Evolutionary conservation across 37 sponge, comb jelly and placozoan species (phyloP), one percentile per base, ranked within the genome.

Genomic region (Oopsacas minuta): DNA sequence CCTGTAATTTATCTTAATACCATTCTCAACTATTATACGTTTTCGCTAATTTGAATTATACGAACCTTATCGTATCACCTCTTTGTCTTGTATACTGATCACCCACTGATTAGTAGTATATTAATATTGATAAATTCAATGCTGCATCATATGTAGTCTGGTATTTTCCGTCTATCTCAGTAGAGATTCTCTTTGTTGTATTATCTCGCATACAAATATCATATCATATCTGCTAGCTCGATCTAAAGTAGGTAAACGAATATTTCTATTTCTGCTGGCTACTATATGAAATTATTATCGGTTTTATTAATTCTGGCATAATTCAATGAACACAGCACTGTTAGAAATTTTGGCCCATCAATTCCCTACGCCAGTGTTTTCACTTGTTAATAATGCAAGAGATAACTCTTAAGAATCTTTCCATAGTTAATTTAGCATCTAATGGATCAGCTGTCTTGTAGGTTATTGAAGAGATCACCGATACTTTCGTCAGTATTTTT

Each of bases 381-480:
- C n/a, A n/a, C n/a, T n/a, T n/a, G n/a, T n/a, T n/a, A n/a, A n/a
- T n/a, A n/a, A n/a, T n/a, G n/a, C n/a, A n/a, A n/a, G n/a, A n/a
- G n/a, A n/a, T n/a, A n/a, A n/a, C n/a, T n/a, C n/a, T n/a, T n/a
- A n/a, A n/a, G n/a, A n/a, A n/a, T n/a, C n/a, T n/a, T n/a, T n/a
- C n/a, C n/a, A n/a, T n/a, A n/a, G n/a, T n/a, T n/a, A n/a, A n/a
- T n/a, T n/a, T n/a, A n/a, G n/a, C n/a, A n/a, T n/a, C n/a, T n/a
- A n/a, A n/a, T n/a, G n/a, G n/a, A n/a, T n/a, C n/a, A n/a, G n/a
- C n/a, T 84, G 1, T 52, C 37, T 22, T 82, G 15, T 81, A 97
- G 97, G 97, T 90, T 22, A 32, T 95, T 37, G 85, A 91, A 7
- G 93, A 92, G 83, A 95, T 99, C 85, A 96, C 94, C 35, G 92